Evolutionary conservation across 2,797 vertebrate species (phyloP), one percentile per base, ranked within the genome.

Genomic region (Clarias fuscus): DNA sequence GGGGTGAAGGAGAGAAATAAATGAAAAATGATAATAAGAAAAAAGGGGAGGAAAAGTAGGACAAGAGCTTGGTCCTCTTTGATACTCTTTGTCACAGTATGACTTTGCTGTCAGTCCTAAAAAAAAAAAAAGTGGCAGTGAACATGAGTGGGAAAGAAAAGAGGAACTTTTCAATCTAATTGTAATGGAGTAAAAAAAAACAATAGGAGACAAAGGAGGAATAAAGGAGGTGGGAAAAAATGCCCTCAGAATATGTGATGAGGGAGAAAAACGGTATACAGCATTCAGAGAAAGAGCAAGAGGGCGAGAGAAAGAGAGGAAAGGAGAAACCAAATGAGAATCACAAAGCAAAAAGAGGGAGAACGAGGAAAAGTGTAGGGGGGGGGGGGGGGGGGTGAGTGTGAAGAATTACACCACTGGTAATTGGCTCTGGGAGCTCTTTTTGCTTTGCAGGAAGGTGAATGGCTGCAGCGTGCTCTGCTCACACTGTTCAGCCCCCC

Each of bases 31-130:
- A 30, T 59, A 33, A 83, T 78, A 53, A n/a, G 30, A 75, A 87
- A 11, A 85, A 90, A 89, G 30, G 30, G 30, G 86, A 89, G 82
- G 86, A 90, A 92, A 95, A 93, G 91, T 93, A 93, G 93, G 92
- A 93, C 90, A 83, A 87, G 92, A 89, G 93, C 92, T 91, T 91
- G 91, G 92, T 89, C 90, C 91, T 92, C 87, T 93, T 93, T 94
- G 89, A 93, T 92, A 88, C 87, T 84, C 87, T 91, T 89, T 83
- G 84, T 87, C 88, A 91, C 90, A 86, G 89, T 88, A n/a, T 77
- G 87, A 85, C 88, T 90, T 89, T 89, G 84, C 86, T 85, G 86
- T 58, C n/a, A 68, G 37, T 86, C 62, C 67, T 78, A 86, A 84
- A 82, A 83, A 84, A 75, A 58, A 24, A 8, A 24, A 62, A 88